These are phyloP conservation scores for Pemphredon lugubris DNA, from an alignment of 2,888 invertebrate species.

Conservation along the genomic window DNA sequence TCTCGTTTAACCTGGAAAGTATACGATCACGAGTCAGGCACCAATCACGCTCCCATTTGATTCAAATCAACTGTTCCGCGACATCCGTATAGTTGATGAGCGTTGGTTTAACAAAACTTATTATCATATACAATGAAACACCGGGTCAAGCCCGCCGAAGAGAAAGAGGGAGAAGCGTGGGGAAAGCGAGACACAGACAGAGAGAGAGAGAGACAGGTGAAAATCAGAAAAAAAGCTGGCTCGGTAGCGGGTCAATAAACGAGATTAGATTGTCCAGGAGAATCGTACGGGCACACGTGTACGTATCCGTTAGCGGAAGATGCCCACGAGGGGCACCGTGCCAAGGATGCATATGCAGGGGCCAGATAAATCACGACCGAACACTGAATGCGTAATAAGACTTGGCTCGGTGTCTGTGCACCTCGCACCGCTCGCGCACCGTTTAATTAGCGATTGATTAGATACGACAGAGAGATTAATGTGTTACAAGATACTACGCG, in stretches of 20 bases:
- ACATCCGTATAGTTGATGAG: too few species aligned
- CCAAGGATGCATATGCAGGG: constrained; percentile 39
- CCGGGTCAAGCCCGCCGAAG: too few species aligned
- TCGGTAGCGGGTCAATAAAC: constrained; percentile 44
- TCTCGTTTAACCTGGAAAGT: too few species aligned
- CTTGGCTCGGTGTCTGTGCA: constrained; percentile 14
- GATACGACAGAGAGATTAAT: constrained; percentile 36
- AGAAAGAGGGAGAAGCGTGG: too few species aligned
- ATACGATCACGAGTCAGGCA: too few species aligned
- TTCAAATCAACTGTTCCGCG: too few species aligned
- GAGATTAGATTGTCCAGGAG: constrained; percentile 39
- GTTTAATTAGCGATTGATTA: constrained; percentile 58
- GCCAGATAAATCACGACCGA: constrained; percentile 41
- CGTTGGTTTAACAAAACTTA: too few species aligned
- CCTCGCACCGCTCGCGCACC: constrained; percentile 26
- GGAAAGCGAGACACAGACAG: too few species aligned
- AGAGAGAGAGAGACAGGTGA: constrained; percentile 28
- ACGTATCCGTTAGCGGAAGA: constrained; percentile 5
- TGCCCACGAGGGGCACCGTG: constrained; percentile 20
- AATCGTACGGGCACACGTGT: constrained; percentile 20
- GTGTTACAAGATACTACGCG: constrained; percentile 18
- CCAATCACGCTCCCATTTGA: too few species aligned
- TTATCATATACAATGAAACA: too few species aligned
- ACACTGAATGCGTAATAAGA: constrained; percentile 45
- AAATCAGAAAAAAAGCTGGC: constrained; percentile 16